Evolutionary conservation across 2,113 vertebrate species (phyloP).

Genomic region (Grantiella picta): DNA sequence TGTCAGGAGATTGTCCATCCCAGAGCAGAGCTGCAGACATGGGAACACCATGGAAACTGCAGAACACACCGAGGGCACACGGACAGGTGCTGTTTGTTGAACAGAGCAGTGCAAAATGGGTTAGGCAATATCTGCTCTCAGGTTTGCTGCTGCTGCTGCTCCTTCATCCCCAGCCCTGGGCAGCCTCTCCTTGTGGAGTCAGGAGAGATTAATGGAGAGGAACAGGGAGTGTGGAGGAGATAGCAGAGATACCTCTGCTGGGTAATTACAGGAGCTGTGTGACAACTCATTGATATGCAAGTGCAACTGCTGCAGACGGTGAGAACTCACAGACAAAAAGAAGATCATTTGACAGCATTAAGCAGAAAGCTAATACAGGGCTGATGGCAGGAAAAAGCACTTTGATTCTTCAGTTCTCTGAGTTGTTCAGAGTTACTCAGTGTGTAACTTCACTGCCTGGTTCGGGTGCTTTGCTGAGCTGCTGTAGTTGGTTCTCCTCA

Average conservation of each 20-base stretch:
- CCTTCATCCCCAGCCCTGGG: neutral
- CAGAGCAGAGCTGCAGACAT: neutral
- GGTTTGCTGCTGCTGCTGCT: neutral
- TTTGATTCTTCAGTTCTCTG: neutral
- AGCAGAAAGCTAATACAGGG: neutral
- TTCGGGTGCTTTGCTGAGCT: neutral
- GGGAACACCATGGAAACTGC: no score
- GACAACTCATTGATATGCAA: neutral
- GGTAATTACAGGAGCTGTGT: neutral
- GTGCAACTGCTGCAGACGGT: neutral
- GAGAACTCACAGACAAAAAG: neutral
- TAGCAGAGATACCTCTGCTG: neutral
- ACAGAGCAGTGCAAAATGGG: neutral
- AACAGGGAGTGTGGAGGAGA: neutral
- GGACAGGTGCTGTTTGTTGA: rapidly evolving
- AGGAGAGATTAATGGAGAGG: neutral
- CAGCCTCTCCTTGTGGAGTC: neutral
- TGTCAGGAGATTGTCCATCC: neutral
- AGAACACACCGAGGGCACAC: rapidly evolving
- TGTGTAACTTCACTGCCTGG: neutral
- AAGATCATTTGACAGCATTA: neutral
- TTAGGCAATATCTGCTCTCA: neutral
- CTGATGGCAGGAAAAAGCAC: neutral
- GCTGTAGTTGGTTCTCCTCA: neutral
- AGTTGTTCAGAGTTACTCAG: neutral